Percentiles rank a stretch among this genome's conserved stretches.
Evolutionary conservation across 2,888 invertebrate species (phyloP).

Genomic region (Plagodis dolabraria): DNA sequence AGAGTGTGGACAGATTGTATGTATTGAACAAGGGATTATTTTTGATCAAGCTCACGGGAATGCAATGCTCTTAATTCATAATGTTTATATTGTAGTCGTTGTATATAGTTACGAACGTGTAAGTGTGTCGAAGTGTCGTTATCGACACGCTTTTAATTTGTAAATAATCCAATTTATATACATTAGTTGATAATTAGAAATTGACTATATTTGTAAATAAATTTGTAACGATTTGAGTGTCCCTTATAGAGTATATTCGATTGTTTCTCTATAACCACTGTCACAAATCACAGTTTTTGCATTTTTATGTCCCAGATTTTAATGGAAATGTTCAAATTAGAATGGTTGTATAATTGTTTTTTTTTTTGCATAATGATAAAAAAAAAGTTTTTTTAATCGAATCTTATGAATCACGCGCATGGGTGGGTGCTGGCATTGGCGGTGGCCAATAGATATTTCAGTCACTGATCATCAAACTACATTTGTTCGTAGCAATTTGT

Average conservation of each 20-base stretch:
- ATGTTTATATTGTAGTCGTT: slow-evolving; percentile 79
- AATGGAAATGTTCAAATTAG: slow-evolving; percentile 67
- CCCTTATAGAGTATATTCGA: slow-evolving; percentile 72
- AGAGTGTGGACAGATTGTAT: slow-evolving; percentile 50
- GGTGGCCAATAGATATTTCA: slow-evolving; percentile 45
- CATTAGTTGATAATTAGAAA: slow-evolving; percentile 74
- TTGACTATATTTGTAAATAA: slow-evolving; percentile 81
- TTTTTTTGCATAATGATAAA: slow-evolving; percentile 66
- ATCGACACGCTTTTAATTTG: slow-evolving; percentile 74
- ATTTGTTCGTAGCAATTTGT: slow-evolving; percentile 20
- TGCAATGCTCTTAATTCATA: slow-evolving; percentile 78
- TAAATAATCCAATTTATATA: slow-evolving; percentile 80
- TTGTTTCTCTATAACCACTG: slow-evolving; percentile 76
- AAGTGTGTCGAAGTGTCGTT: slow-evolving; percentile 68
- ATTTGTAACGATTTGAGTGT: slow-evolving; percentile 77
- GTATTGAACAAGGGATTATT: slow-evolving; percentile 75
- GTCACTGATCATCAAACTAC: background rate
- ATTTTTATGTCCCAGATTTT: slow-evolving; percentile 68
- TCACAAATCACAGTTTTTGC: slow-evolving; percentile 81
- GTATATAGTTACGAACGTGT: slow-evolving; percentile 80
- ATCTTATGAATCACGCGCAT: slow-evolving; percentile 65
- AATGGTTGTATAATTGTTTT: slow-evolving; percentile 67
- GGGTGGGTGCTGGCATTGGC: slow-evolving; percentile 61
- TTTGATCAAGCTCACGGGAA: slow-evolving; percentile 78
- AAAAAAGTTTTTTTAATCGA: slow-evolving; percentile 58